Base-by-base conservation (phyloP, 2,888 invertebrate genomes). In the Volucella inflata region DNA sequence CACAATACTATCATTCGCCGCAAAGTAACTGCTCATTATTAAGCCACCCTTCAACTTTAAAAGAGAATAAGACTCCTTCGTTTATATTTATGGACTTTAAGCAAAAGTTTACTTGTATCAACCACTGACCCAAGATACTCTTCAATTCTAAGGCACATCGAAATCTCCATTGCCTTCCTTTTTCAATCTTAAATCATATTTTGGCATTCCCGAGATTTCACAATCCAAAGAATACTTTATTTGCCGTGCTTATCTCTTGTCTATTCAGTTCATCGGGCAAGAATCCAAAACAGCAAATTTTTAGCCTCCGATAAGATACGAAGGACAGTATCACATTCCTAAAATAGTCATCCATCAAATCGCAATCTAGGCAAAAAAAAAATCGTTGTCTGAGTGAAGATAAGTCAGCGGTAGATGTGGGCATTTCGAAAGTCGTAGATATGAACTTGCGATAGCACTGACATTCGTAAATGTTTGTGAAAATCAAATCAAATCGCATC, bases 281-380 rank as follows among this genome's bases (percentile, higher is more conserved):
- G 55, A 76, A 57, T 60, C 67, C 51, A 46, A 53, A 62, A 57
- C 8, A 72, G 21, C 46, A 71, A 62, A 79, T 40, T 72, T 53
- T 51, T 50, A 42, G 53, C 30, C 4, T 8, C 59, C 60, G 83
- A 83, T 83, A 83, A 83, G 79, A 68, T 83, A 79, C 60, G 60
- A 44, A 60, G 16, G 16, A 55, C 30, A 30, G 30, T 30, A 30
- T 30, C 30, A 30, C 51, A 51, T 79, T 83, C 79, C 51, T 50
- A 79, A 62, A 83, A 79, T 57, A 83, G 74, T 83, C 83, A 83
- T 83, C 83, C 79, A 83, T 83, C 83, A 83, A 79, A 68, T 60
- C 67, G 44, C 51, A 68, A 76, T 76, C 68, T 30, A 30, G 30
- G n/a, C n/a, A n/a, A n/a, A 30, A 30, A 30, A 68, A 59, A 59